Percentiles rank a stretch among this genome's conserved stretches.
phyloP scores from a whole-genome alignment of 2,888 invertebrate genomes.

The Xiphydria camelus region DNA sequence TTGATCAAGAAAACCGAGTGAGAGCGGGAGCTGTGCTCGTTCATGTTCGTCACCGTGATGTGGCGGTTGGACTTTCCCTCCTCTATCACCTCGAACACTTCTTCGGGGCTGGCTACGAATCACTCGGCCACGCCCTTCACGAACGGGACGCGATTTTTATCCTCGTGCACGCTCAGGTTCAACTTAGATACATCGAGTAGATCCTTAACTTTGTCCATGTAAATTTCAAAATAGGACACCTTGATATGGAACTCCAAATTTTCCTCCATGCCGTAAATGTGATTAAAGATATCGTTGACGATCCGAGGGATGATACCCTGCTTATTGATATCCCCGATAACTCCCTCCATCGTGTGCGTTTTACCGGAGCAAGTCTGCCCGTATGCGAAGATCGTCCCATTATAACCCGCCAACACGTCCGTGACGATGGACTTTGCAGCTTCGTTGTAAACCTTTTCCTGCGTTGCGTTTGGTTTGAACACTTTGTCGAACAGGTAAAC shows the following conservation, averaged over 20 bases:
- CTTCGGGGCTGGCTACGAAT: slow-evolving; percentile 98
- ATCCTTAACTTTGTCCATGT: slow-evolving; percentile 99
- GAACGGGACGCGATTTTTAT: slow-evolving; percentile 98
- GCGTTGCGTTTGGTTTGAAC: slow-evolving; percentile 97
- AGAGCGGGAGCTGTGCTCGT: slow-evolving; percentile 99
- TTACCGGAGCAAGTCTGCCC: slow-evolving; percentile 98
- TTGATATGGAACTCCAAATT: slow-evolving; percentile 99
- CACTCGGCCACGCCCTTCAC: slow-evolving; percentile 99
- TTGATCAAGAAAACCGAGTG: slow-evolving; percentile 99
- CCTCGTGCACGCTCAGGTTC: slow-evolving; percentile 99
- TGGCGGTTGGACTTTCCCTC: slow-evolving; percentile 99
- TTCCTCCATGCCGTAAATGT: slow-evolving; percentile 99
- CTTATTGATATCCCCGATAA: slow-evolving; percentile 85
- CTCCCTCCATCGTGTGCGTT: slow-evolving; percentile 99
- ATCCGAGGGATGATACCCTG: slow-evolving; percentile 99
- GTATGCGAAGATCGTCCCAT: slow-evolving; percentile 99
- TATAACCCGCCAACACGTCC: slow-evolving; percentile 97
- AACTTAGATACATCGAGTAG: slow-evolving; percentile 97
- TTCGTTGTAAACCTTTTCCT: slow-evolving; percentile 99
- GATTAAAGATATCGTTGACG: slow-evolving; percentile 99
- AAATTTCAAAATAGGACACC: slow-evolving; percentile 99
- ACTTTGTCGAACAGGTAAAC: slow-evolving; percentile 99
- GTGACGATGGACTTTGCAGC: slow-evolving; percentile 98
- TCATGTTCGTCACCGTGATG: slow-evolving; percentile 99
- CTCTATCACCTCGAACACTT: slow-evolving; percentile 99